Conservation (phyloP, 2,888 invertebrate genomes). For the Nymphalis c-album region DNA sequence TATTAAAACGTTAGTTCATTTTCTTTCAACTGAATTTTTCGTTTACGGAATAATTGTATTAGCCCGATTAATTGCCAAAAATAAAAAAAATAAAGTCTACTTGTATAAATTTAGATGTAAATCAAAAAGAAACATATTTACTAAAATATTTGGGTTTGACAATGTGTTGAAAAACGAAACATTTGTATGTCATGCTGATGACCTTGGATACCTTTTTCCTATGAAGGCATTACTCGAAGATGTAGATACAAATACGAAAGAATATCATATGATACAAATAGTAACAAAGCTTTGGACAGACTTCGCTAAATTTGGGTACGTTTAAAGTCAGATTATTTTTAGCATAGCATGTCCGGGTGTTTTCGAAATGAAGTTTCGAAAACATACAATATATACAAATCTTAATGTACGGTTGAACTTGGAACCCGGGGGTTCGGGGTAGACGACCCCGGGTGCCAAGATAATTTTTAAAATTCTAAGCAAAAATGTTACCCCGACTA, state of each 20-base stretch:
- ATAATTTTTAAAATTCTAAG: no score
- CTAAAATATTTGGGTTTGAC: conserved; percentile 30
- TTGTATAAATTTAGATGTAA: conserved; percentile 57
- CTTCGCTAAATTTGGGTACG: conserved; percentile 65
- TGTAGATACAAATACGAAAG: conserved; percentile 45
- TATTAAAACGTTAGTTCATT: conserved; percentile 45
- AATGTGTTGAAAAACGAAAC: conserved; percentile 19
- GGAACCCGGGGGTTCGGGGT: no score
- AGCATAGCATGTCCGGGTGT: no score
- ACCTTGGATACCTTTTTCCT: conserved; percentile 43
- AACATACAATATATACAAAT: no score
- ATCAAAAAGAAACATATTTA: conserved; percentile 54
- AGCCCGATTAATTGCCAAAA: conserved; percentile 46
- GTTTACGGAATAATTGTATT: conserved; percentile 45
- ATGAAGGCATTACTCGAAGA: conserved; percentile 39
- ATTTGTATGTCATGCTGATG: conserved; percentile 34
- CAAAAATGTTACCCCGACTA: no score
- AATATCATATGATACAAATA: conserved; percentile 52
- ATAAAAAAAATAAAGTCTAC: conserved; percentile 48
- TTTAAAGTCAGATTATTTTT: neutral
- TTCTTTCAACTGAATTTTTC: conserved; percentile 47
- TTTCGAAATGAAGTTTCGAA: no score
- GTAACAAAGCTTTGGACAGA: conserved; percentile 62
- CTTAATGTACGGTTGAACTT: no score
- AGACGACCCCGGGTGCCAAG: no score